A percentile compares a stretch with the other conserved stretches of the same genome.
These are phyloP conservation scores for Drosophila nigromelanica DNA, from an alignment of 1,140 invertebrate species.

Conservation along the genomic window DNA sequence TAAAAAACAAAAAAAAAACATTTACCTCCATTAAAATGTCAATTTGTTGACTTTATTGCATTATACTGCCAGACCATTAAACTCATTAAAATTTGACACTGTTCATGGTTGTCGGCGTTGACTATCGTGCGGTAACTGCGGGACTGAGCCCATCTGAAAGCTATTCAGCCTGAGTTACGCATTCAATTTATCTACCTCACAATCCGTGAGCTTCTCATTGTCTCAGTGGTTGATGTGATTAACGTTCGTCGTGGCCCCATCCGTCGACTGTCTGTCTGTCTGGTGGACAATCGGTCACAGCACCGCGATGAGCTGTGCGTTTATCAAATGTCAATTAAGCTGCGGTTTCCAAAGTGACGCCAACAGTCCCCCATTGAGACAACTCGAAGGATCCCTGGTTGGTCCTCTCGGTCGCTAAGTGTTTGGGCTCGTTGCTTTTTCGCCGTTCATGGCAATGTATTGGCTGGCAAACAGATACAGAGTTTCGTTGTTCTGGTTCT, in stretches of 20 bases:
- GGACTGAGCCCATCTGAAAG: neutral
- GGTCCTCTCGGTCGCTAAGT: slow-evolving; percentile 1
- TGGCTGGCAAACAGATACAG: slow-evolving; percentile 7
- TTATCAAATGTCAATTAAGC: slow-evolving; percentile 78
- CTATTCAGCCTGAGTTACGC: slow-evolving; percentile 30
- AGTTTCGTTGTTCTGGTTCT: neutral
- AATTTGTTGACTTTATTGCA: slow-evolving; percentile 66
- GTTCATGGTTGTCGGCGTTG: slow-evolving; percentile 24
- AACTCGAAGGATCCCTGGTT: neutral
- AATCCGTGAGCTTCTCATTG: slow-evolving; percentile 25
- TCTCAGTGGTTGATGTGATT: slow-evolving; percentile 41
- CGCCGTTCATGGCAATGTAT: slow-evolving; percentile 2
- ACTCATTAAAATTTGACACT: slow-evolving; percentile 70
- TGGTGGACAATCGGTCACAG: neutral
- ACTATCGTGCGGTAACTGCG: slow-evolving; percentile 3
- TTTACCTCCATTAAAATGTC: slow-evolving; percentile 71
- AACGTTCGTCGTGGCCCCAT: slow-evolving; percentile 43
- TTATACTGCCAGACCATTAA: slow-evolving; percentile 65
- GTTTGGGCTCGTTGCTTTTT: slow-evolving; percentile 3
- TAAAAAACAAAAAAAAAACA: slow-evolving; percentile 47
- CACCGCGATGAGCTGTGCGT: slow-evolving; percentile 54
- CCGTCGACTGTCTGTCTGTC: slow-evolving; percentile 31
- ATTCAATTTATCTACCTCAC: slow-evolving; percentile 67
- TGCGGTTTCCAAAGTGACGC: slow-evolving; percentile 62
- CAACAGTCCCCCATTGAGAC: neutral